phyloP scores from a whole-genome alignment of 1,140 invertebrate genomes.

The Ips nitidus region DNA sequence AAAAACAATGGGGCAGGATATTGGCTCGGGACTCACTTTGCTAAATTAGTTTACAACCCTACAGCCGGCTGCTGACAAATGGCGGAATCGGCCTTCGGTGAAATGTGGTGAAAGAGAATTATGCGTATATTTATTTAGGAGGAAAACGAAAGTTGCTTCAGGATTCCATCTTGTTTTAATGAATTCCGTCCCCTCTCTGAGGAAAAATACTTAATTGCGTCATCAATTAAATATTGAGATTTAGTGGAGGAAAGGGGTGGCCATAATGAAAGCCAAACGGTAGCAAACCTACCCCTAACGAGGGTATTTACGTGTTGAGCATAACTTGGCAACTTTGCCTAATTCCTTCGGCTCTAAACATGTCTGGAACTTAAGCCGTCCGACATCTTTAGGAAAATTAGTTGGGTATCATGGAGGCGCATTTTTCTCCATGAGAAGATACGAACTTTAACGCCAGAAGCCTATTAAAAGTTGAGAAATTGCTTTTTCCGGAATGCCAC shows the following conservation, averaged over 20 bases:
- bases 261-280: not conserved
- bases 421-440: conserved; percentile 28
- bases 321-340: conserved; percentile 53
- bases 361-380: conserved; percentile 50
- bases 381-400: conserved; percentile 50
- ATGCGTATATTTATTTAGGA: conserved; percentile 31
- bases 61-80: conserved; percentile 27
- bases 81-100: conserved; percentile 35
- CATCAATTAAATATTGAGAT: not conserved
- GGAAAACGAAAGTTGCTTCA: conserved; percentile 17
- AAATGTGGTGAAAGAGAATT: conserved; percentile 39
- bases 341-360: conserved; percentile 50
- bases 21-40: conserved; percentile 36
- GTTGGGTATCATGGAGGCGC: conserved; percentile 40
- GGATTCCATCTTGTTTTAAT: conserved; percentile 13
- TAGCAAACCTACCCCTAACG: conserved; percentile 7
- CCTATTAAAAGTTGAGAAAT: conserved; percentile 33
- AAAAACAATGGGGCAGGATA: conserved; percentile 47
- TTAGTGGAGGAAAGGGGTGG: no score
- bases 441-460: conserved; percentile 23
- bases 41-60: conserved; percentile 37
- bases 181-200: not conserved
- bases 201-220: not conserved
- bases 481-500: conserved; percentile 2
- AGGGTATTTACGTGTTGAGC: conserved; percentile 52